Evolutionary conservation across 2,797 vertebrate genomes (phyloP), one percentile per base, ranked within the genome.

Genomic region (Tolypeutes matacus): DNA sequence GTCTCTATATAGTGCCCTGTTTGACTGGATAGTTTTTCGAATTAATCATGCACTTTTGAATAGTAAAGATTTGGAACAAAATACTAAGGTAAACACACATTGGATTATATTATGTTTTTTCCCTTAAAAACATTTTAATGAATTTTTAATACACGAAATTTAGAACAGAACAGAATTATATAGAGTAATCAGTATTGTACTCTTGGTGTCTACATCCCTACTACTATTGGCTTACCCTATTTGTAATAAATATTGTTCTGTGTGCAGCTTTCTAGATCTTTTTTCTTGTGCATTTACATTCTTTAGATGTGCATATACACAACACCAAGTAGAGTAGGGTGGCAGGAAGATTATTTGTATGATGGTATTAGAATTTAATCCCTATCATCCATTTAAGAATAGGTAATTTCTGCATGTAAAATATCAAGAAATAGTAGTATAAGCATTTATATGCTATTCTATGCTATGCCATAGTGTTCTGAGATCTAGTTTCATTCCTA

Each of bases 11-110:
- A 99, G 99, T 0, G 99, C 99, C 95, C 98, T 99, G 83, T 99
- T 99, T n/a, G 99, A 99, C 98, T 99, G 99, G 99, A 99, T 99
- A 4, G 99, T 99, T 97, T 99, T 99, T 98, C 99, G 99, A 94
- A 99, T 99, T 98, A 99, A 99, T 98, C 99, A 99, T 0, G 99
- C 99, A 0, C 99, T 99, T 97, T 99, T 99, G 96, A 99, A 99
- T 98, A 99, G 98, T 60, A 99, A 99, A 98, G 99, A 99, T 97
- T 97, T 99, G 98, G 99, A 99, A 96, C 99, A 99, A 92, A 98
- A 98, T 92, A 98, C 98, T 95, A 99, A 99, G 99, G 99, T 99
- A 98, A 96, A 81, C 36, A 89, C 92, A 34, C 12, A 13, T 77
- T 86, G 72, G 23, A 36, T 80, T 91, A 80, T 87, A 78, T 49